Base-by-base conservation (phyloP, 2,888 invertebrate species). In the Dryocosmus kuriphilus region DNA sequence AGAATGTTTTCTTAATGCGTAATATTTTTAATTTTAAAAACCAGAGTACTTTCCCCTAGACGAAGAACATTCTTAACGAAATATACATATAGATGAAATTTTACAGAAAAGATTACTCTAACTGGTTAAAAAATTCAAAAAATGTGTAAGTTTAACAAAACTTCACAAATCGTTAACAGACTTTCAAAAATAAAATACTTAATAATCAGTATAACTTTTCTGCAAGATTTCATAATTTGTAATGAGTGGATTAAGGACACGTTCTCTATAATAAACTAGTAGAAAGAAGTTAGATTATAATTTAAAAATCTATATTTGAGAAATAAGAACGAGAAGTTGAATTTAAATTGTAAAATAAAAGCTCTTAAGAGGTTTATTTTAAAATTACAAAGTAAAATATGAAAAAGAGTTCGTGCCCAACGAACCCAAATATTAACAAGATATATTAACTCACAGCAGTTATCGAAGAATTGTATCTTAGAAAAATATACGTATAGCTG, bases 401-500 rank as follows among this genome's bases (percentile, higher is more conserved):
- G 24, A 6, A 55, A 32, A 71, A 71, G 51, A 71, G 51, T 32
- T 51, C 71, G 71, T 71, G 46, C 51, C 51, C 51, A n/a, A n/a
- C n/a, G 14, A 71, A 71, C 30, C 30, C 16, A n/a, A 27, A 30
- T 51, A 71, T 46, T 41, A 38, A 65, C 22, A 41, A 71, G 30
- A 30, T 41, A n/a, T 71, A 71, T 71, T 71, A 71, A 71, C 30
- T 71, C 51, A 51, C 51, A 71, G 30, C 51, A 71, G 63, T n/a
- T 71, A 30, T 67, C 38, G 38, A 22, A 41, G 41, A 67, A 67
- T 19, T 67, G 67, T 67, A 71, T 51, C 71, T 71, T 71, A 71
- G 71, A 71, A 71, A 71, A 71, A 71, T 71, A 71, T 71, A 71
- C 67, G 46, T 67, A 67, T 67, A 46, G 67, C 67, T 51, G 71